Evolutionary conservation across 2,888 invertebrate genomes (phyloP).

Genomic region (Agriopis marginaria): DNA sequence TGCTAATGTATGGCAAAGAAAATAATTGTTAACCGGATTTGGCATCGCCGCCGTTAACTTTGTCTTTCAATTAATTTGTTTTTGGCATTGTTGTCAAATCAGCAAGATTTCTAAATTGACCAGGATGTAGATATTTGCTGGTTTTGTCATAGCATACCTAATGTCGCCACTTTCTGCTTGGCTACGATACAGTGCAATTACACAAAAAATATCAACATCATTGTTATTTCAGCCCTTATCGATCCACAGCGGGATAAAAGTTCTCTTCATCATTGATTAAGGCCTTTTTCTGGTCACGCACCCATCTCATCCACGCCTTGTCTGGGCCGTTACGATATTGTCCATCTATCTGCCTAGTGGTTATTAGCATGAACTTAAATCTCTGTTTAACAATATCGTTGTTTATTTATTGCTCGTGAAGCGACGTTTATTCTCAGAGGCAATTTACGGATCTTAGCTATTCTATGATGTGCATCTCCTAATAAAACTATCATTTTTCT

Average conservation of each 20-base stretch:
- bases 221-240: no score
- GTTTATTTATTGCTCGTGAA: background rate
- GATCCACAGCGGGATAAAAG: no score
- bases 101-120: constrained; percentile 28
- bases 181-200: background rate
- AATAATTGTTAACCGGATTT: constrained; percentile 27
- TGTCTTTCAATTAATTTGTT: constrained; percentile 18
- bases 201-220: no score
- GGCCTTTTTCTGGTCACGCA: no score
- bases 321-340: no score
- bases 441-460: background rate
- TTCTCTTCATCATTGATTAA: no score
- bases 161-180: constrained; percentile 11
- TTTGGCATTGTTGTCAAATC: constrained; percentile 25
- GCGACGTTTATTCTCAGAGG: background rate
- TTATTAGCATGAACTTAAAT: background rate
- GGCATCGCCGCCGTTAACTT: constrained; percentile 13
- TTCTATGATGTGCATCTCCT: background rate
- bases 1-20: constrained; percentile 26
- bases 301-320: no score
- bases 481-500: constrained; percentile 35
- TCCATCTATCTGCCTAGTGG: no score
- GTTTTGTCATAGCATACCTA: constrained; percentile 15
- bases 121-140: constrained; percentile 17
- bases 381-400: background rate